These are phyloP conservation scores for Festucalex cinctus DNA, from an alignment of 2,113 vertebrate species.

Conservation along the genomic window DNA sequence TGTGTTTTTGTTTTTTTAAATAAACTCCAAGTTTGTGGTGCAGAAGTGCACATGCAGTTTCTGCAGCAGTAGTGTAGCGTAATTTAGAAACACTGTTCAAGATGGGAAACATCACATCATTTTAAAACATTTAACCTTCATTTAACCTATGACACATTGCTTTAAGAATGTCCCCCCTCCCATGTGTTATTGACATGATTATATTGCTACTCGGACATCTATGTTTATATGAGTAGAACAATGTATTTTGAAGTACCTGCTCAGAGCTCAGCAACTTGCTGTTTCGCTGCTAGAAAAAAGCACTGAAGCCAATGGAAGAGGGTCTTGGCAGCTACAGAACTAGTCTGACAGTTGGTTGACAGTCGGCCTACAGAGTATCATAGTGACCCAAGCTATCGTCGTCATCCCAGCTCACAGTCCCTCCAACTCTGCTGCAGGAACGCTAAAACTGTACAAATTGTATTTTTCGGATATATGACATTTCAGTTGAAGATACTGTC, in stretches of 20 bases:
- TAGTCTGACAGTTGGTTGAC: slow-evolving; percentile 44
- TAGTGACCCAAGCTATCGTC: slow-evolving; percentile 25
- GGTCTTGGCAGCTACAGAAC: slow-evolving; percentile 72
- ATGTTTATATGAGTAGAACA: slow-evolving; percentile 53
- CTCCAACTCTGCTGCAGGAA: slow-evolving; percentile 61
- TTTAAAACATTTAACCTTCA: slow-evolving; percentile 9
- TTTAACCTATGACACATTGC: slow-evolving; percentile 36
- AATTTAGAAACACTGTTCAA: slow-evolving; percentile 40
- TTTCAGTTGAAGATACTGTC: slow-evolving; percentile 71
- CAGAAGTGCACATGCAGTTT: slow-evolving; percentile 32
- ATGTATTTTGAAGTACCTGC: slow-evolving; percentile 70
- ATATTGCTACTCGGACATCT: slow-evolving; percentile 56
- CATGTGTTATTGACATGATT: slow-evolving; percentile 41
- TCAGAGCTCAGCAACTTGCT: slow-evolving; percentile 68
- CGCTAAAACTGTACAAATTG: slow-evolving; percentile 76
- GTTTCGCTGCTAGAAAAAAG: slow-evolving; percentile 77
- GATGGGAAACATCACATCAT: slow-evolving; percentile 45
- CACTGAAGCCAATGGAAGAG: slow-evolving; percentile 70
- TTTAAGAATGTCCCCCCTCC: slow-evolving; percentile 31
- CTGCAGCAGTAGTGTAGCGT: slow-evolving; percentile 25
- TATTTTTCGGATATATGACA: slow-evolving; percentile 61
- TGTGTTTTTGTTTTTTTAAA: too few relatives aligned
- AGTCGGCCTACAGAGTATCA: slow-evolving; percentile 42
- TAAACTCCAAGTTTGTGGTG: slow-evolving; percentile 31
- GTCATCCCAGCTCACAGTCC: slow-evolving; percentile 49